Conservation (phyloP, 2,113 vertebrate genomes). For the Addax nasomaculatus region DNA sequence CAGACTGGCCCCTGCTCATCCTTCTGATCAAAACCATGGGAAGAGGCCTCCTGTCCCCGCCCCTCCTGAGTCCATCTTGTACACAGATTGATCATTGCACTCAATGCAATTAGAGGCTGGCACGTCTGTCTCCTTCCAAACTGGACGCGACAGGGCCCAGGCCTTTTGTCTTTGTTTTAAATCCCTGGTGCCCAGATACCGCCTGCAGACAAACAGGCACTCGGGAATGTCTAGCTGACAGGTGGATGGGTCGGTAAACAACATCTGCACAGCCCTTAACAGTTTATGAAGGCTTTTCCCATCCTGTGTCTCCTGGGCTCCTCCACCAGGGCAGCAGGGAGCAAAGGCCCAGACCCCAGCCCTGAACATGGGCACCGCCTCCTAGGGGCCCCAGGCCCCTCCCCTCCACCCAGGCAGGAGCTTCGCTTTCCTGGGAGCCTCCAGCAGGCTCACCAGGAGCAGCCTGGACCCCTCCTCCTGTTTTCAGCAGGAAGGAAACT, state of each 20-base stretch:
- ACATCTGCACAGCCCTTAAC: conserved; percentile 57
- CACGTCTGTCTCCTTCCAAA: conserved; percentile 36
- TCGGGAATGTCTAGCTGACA: conserved; percentile 52
- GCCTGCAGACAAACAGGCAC: conserved; percentile 58
- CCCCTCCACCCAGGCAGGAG: neutral
- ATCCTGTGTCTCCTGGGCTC: neutral
- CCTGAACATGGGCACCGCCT: neutral
- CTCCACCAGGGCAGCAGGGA: neutral
- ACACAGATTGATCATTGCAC: neutral
- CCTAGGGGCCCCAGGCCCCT: neutral
- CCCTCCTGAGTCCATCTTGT: neutral
- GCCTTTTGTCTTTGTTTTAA: conserved; percentile 62
- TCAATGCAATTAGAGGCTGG: conserved; percentile 17
- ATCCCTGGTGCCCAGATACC: conserved; percentile 42
- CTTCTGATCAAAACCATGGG: neutral
- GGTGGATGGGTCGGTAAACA: conserved; percentile 63
- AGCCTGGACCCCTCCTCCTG: neutral
- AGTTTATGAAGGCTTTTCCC: conserved; percentile 19
- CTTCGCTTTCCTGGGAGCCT: neutral
- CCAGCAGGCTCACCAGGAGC: neutral
- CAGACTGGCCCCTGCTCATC: neutral
- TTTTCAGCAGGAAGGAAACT: neutral
- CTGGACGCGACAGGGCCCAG: neutral
- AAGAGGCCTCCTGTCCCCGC: neutral
- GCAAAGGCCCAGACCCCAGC: neutral